phyloP scores from a whole-genome alignment of 2,888 invertebrate genomes.

The Embidobia sp. region DNA sequence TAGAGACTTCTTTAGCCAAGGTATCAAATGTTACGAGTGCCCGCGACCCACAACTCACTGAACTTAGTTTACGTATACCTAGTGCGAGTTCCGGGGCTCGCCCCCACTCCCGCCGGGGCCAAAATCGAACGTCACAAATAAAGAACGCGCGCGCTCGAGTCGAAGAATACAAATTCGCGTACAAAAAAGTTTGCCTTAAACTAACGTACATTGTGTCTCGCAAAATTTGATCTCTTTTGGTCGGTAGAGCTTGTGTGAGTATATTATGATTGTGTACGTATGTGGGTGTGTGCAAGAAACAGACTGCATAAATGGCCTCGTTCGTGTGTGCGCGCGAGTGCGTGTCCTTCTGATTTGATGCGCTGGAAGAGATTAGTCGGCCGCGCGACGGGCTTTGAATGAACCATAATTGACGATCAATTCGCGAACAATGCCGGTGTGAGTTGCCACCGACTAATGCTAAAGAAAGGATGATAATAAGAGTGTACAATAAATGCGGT shows the following conservation, averaged over 20 bases:
- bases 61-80: too few relatives aligned
- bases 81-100: too few relatives aligned
- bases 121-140: conserved; percentile 54
- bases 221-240: conserved; percentile 7
- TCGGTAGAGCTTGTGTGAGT: too few relatives aligned
- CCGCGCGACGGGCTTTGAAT: conserved; percentile 31
- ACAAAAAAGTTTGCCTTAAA: conserved; percentile 59
- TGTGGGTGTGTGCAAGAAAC: conserved; percentile 7
- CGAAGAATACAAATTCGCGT: conserved; percentile 57
- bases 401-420: conserved; percentile 45
- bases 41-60: too few relatives aligned
- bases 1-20: too few relatives aligned
- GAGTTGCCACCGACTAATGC: conserved; percentile 20
- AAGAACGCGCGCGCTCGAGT: conserved; percentile 43
- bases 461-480: conserved; percentile 15
- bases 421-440: conserved; percentile 22
- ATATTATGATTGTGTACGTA: background rate
- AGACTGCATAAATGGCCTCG: background rate
- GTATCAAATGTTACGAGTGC: too few relatives aligned
- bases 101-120: background rate
- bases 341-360: conserved; percentile 9
- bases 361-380: conserved; percentile 51
- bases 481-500: conserved; percentile 40
- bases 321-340: background rate
- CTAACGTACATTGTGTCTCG: conserved; percentile 41